Evolutionary conservation across 2,888 invertebrate genomes (phyloP), one percentile per base, ranked within the genome.

Genomic region (Crematogaster levior): DNA sequence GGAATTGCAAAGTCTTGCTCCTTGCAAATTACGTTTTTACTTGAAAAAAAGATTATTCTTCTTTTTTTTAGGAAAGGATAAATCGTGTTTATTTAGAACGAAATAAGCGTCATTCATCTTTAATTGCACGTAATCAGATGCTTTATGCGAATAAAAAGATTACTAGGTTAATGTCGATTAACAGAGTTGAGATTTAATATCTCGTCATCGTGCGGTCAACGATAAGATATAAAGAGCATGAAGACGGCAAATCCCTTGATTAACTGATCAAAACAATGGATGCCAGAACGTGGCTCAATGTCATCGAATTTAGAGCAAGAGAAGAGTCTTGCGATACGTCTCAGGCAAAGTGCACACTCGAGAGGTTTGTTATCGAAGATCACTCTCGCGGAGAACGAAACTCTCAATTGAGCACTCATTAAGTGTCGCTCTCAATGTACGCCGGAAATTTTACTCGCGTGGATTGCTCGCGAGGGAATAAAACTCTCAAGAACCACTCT

Each of bases 341-440:
- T 18, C n/a, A 65, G 40, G 21, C 72, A 12, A 56, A 43, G 56
- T 24, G 72, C 77, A 43, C 72, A 43, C 43, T 70, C 30, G 56
- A 77, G 53, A 30, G 30, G 53, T 66, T 77, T 77, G 68, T 77
- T 77, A 77, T 77, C 70, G 77, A 72, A 53, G 77, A 70, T 70
- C 72, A 56, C 56, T 72, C 77, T 70, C 30, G 56, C 18, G 43
- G 70, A 68, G 60, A 74, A 74, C 24, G 61, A 77, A 77, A 70
- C 43, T 77, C 72, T 77, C 77, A 77, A 72, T 77, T 72, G 72
- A 56, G 12, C 72, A 34, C 34, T 77, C 72, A 77, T 77, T 77
- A 77, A 77, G 77, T 77, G 77, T 70, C 43, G 56, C 56, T 77
- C 77, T 77, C 72, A 56, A 34, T 72, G 77, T 43, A 70, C 30